Evolutionary conservation across 2,113 vertebrate species (phyloP).

Genomic region (Ellobius talpinus): DNA sequence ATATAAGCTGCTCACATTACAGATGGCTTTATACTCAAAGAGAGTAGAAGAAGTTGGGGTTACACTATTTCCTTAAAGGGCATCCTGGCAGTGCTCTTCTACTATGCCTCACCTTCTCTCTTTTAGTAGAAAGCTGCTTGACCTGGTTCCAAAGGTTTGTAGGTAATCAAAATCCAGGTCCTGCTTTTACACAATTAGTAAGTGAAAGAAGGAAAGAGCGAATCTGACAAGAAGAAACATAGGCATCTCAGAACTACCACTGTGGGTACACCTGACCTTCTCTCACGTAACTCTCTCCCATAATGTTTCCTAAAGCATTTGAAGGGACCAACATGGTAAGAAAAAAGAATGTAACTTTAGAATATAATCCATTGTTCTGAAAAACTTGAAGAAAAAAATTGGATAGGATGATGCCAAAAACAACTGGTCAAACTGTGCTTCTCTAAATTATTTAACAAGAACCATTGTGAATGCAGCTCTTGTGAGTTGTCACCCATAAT

Average conservation of each 20-base stretch:
- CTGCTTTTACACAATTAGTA: too few relatives aligned
- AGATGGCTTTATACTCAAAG: too few relatives aligned
- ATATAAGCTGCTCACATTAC: neutral
- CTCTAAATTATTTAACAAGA: neutral
- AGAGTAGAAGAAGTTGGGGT: neutral
- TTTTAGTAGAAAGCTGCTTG: neutral
- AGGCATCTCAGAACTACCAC: neutral
- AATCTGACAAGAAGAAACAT: neutral
- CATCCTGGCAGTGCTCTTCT: too few relatives aligned
- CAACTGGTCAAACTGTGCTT: neutral
- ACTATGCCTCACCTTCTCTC: neutral
- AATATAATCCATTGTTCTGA: neutral
- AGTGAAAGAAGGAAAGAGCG: neutral
- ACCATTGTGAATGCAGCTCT: neutral
- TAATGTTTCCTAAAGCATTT: neutral
- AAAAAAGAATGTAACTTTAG: neutral
- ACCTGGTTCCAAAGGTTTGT: neutral
- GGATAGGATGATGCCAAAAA: neutral
- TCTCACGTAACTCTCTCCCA: neutral
- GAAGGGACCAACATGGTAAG: neutral
- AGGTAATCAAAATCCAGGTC: fast-evolving
- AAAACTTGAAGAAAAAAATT: neutral
- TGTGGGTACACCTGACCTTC: fast-evolving
- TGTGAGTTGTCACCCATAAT: neutral
- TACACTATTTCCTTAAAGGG: too few relatives aligned